Base-by-base conservation (phyloP, 2,888 invertebrate species). In the Eilema sororculum region DNA sequence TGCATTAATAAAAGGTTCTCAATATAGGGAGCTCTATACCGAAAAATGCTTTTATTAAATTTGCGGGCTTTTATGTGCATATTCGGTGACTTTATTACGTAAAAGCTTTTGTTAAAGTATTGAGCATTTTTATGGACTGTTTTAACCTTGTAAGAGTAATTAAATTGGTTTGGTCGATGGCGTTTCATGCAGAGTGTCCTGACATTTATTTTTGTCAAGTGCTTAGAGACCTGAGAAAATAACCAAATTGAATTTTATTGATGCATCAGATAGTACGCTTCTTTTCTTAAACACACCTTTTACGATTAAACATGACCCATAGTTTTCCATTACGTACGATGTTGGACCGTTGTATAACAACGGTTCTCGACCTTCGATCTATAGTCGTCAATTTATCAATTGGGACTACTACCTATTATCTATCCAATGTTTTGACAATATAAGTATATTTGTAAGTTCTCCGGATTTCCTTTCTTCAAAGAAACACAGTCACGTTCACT, bases 1-100 rank as follows among this genome's bases (percentile, higher is more conserved):
- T 94, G 93, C 93, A 95, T 94, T 93, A 93, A 93, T 95, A 92
- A 93, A 82, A 93, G 89, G 90, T 91, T 91, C 90, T 89, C 91
- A 86, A 89, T 86, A 88, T 88, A 89, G 91, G 86, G 90, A 88
- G 91, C 91, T 93, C 89, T 88, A 87, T 89, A 85, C 86, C 88
- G 89, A 92, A 90, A 88, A 93, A 93, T 93, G 87, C 90, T 91
- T 91, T 94, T 93, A 94, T 94, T 93, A 92, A 93, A 93, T 94
- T 94, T 91, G 91, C 88, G 88, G 87, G 89, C 90, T 91, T 92
- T 93, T 90, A 91, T 89, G 91, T 89, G 90, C 89, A 90, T 89
- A 87, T 86, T 90, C 86, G 86, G 86, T 79, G 89, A 88, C 87
- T 91, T 89, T 91, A 91, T 93, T 91, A 89, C 87, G 85, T 91